Conservation (phyloP, 2,113 vertebrate genomes). For the Triplophysa dalaica region DNA sequence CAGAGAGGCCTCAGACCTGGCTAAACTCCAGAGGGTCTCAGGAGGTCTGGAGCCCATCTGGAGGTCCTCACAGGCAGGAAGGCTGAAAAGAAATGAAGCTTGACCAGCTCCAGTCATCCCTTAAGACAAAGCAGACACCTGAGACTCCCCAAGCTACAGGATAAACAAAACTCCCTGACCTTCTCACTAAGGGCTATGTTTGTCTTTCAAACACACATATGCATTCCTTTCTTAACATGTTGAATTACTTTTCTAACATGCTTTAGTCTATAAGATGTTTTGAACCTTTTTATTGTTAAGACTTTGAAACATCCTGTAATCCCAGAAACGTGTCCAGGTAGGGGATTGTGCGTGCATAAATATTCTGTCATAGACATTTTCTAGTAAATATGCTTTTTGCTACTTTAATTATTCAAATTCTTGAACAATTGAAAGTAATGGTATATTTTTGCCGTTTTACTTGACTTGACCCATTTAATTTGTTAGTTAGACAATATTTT, state of each 20-base stretch:
- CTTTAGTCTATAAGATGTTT: not conserved
- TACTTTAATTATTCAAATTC: not conserved
- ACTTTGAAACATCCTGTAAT: not conserved
- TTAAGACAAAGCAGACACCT: constrained; percentile 56
- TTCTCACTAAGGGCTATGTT: constrained; percentile 42
- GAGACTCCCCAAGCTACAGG: constrained; percentile 54
- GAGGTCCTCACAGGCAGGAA: constrained; percentile 53
- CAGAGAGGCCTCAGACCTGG: constrained; percentile 48
- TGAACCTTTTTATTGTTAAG: not conserved
- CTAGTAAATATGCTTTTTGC: not conserved
- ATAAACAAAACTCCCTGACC: constrained; percentile 56
- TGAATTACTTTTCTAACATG: not conserved
- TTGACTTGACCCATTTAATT: no score
- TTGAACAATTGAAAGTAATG: no score
- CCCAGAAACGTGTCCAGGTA: not conserved
- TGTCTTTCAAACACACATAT: constrained; percentile 27
- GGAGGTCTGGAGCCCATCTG: constrained; percentile 52
- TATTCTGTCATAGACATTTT: not conserved
- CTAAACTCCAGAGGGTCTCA: constrained; percentile 47
- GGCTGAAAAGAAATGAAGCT: constrained; percentile 49
- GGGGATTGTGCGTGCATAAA: not conserved
- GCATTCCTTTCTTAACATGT: constrained; percentile 19
- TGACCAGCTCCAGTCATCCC: constrained; percentile 52
- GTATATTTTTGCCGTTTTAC: not conserved
- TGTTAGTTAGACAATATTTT: not conserved